phyloP scores from a whole-genome alignment of 2,113 vertebrate species.

The Dissostichus mawsoni region DNA sequence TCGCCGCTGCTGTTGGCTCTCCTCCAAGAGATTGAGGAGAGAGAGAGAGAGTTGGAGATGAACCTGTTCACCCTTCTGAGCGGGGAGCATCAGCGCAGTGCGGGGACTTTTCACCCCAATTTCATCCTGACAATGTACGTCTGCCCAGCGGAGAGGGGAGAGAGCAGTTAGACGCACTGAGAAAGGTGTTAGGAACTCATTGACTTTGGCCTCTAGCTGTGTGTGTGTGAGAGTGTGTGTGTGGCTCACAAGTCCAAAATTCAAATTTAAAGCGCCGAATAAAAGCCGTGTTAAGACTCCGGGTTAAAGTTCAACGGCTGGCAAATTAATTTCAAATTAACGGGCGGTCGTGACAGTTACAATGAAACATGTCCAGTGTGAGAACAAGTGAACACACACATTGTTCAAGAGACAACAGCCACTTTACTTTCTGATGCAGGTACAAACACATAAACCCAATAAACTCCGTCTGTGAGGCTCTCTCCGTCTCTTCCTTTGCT shows the following conservation, averaged over 20 bases:
- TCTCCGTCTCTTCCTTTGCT: constrained; percentile 31
- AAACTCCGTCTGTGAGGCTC: constrained; percentile 51
- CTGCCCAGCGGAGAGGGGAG: constrained; percentile 24
- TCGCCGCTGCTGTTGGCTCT: constrained; percentile 53
- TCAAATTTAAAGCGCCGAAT: background rate
- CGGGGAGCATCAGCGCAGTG: constrained; percentile 31
- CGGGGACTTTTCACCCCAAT: constrained; percentile 72
- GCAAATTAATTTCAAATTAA: constrained; percentile 55
- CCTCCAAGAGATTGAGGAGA: constrained; percentile 62
- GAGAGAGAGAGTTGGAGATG: constrained; percentile 15
- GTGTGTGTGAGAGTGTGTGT: background rate
- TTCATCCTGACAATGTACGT: constrained; percentile 61
- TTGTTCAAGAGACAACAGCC: constrained; percentile 17
- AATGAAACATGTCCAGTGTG: constrained; percentile 8
- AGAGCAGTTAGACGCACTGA: constrained; percentile 20
- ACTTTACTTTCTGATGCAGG: constrained; percentile 12
- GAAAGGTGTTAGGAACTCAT: constrained; percentile 56
- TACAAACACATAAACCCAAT: constrained; percentile 66
- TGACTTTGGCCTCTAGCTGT: constrained; percentile 62
- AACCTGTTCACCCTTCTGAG: constrained; percentile 72
- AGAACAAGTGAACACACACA: constrained; percentile 2
- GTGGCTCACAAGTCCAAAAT: constrained; percentile 1
- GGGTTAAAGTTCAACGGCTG: constrained; percentile 48
- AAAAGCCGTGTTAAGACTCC: constrained; percentile 17
- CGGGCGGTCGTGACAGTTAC: constrained; percentile 8